Evolutionary conservation across 2,888 invertebrate genomes (phyloP).

Genomic region (Tinea pellionella): DNA sequence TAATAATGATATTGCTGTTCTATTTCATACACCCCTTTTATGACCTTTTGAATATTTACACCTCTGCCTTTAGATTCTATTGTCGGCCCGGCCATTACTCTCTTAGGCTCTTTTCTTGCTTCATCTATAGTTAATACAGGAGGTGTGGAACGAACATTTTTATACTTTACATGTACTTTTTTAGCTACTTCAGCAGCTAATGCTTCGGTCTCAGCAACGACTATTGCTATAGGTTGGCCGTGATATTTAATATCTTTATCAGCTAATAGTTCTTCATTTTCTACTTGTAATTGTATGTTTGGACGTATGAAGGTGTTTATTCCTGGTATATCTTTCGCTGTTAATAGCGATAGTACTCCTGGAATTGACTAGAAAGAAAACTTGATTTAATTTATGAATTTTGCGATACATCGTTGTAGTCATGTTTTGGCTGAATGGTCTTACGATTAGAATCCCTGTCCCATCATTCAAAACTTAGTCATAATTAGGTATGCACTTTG

Average conservation of each 20-base stretch:
- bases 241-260: constrained; percentile 67
- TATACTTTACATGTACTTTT: constrained; percentile 70
- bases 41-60: constrained; percentile 38
- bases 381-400: too few species aligned
- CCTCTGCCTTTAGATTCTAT: constrained; percentile 41
- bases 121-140: constrained; percentile 48
- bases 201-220: constrained; percentile 71
- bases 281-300: constrained; percentile 38
- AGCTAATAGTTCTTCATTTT: constrained; percentile 64
- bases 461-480: too few species aligned
- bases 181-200: constrained; percentile 68
- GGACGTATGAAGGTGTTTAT: constrained; percentile 64
- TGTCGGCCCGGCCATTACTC: constrained; percentile 23
- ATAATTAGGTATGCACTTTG: too few species aligned
- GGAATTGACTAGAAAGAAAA: constrained; percentile 48
- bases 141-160: constrained; percentile 31
- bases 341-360: constrained; percentile 73
- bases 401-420: too few species aligned
- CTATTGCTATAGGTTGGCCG: constrained; percentile 77
- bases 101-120: constrained; percentile 50
- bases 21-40: constrained; percentile 70
- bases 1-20: constrained; percentile 81
- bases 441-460: too few species aligned
- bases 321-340: constrained; percentile 78
- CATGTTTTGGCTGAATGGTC: too few species aligned